Percentiles rank a stretch among this genome's conserved stretches.
These are phyloP conservation scores for Synergus umbraculus DNA, from an alignment of 2,888 invertebrate species.

Conservation along the genomic window DNA sequence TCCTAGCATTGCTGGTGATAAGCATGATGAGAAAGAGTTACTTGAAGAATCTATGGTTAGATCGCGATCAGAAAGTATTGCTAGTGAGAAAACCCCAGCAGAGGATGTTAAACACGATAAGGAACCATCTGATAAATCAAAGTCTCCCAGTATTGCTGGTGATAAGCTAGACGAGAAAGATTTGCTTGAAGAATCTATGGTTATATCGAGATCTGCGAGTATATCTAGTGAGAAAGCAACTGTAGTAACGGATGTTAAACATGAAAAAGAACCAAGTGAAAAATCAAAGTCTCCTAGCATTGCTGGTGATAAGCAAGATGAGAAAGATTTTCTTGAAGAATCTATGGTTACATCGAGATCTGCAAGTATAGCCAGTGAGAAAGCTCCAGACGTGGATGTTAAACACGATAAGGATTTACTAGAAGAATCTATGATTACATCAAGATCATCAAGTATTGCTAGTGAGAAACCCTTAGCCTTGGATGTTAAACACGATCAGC, in stretches of 20 bases:
- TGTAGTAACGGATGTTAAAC: slow-evolving; percentile 25
- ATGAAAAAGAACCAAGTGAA: not conserved
- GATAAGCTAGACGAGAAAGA: slow-evolving; percentile 43
- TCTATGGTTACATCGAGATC: no score
- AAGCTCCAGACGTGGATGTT: no score
- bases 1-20: slow-evolving; percentile 34
- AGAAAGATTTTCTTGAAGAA: slow-evolving; percentile 25
- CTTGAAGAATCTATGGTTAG: slow-evolving; percentile 22
- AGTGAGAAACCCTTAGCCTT: no score
- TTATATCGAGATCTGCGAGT: slow-evolving; percentile 42
- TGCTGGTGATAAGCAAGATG: slow-evolving; percentile 37
- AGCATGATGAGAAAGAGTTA: slow-evolving; percentile 17
- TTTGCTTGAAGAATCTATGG: slow-evolving; percentile 42
- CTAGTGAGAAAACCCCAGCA: slow-evolving; percentile 26
- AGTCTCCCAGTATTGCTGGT: slow-evolving; percentile 23
- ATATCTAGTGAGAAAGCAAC: slow-evolving; percentile 16
- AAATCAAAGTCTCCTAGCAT: slow-evolving; percentile 44
- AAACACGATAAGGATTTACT: slow-evolving; percentile 43
- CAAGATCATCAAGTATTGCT: no score
- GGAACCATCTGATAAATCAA: slow-evolving; percentile 11
- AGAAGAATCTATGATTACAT: no score
- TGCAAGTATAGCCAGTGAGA: no score
- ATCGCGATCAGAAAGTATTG: slow-evolving; percentile 52
- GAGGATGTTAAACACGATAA: not conserved
- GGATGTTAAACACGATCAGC: no score